Conservation (phyloP, 1,140 invertebrate species). For the Aphaenogaster floridana region DNA sequence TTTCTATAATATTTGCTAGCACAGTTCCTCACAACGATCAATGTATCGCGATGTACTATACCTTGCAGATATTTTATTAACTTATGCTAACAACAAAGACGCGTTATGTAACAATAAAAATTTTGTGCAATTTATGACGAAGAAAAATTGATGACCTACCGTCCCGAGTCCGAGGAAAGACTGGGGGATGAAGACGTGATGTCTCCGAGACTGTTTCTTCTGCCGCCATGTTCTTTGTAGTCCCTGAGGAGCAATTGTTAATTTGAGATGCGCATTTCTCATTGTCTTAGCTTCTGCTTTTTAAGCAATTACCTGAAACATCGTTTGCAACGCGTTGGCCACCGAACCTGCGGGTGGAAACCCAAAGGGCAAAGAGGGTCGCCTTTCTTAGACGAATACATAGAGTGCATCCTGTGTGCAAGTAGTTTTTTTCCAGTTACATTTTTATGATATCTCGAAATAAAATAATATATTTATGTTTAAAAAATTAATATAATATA, state of each 20-base stretch:
- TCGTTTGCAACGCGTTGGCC: conserved; percentile 96
- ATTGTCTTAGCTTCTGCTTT: conserved; percentile 24
- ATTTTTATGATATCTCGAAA: neutral
- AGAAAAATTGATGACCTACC: conserved; percentile 42
- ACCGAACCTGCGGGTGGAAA: conserved; percentile 97
- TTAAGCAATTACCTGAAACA: conserved; percentile 91
- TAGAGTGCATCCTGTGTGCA: conserved; percentile 90
- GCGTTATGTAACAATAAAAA: conserved; percentile 42
- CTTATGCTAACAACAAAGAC: neutral
- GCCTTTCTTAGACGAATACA: conserved; percentile 93
- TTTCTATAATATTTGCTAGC: conserved; percentile 1
- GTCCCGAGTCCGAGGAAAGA: conserved; percentile 67
- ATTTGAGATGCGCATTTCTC: neutral
- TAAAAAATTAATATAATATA: too few species aligned
- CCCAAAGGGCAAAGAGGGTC: conserved; percentile 96
- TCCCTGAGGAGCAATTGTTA: conserved; percentile 87
- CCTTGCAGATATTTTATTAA: neutral
- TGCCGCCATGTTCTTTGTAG: conserved; percentile 95
- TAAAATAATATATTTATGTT: neutral
- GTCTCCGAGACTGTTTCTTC: conserved; percentile 90
- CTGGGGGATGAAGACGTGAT: conserved; percentile 92
- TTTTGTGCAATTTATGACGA: neutral
- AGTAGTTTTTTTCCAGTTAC: neutral
- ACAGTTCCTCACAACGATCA: neutral
- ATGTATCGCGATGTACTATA: neutral